These are phyloP conservation scores for Morphnarchus princeps DNA, from an alignment of 2,113 vertebrate species.

Conservation along the genomic window DNA sequence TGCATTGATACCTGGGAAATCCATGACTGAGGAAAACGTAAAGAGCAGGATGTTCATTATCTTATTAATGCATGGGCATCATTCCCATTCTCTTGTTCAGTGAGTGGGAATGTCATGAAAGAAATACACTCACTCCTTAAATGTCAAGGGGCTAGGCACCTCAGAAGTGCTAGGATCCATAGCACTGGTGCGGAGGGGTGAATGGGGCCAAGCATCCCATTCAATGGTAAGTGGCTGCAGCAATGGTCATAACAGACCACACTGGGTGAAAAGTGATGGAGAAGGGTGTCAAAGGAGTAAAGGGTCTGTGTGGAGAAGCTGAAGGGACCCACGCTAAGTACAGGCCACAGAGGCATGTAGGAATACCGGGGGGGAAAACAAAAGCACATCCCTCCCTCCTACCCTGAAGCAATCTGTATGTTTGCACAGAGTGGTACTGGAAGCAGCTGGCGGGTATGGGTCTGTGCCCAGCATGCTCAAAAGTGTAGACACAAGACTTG, in stretches of 20 bases:
- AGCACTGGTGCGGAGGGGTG: background rate
- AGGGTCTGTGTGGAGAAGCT: background rate
- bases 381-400: background rate
- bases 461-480: background rate
- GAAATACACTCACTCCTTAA: background rate
- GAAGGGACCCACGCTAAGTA: background rate
- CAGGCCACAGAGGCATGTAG: background rate
- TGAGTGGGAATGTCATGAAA: background rate
- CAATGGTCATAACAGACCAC: background rate
- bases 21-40: background rate
- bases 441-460: background rate
- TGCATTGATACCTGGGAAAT: background rate
- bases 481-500: background rate
- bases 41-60: background rate
- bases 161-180: background rate
- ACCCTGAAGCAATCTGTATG: background rate
- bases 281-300: background rate
- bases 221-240: background rate
- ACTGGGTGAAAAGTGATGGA: background rate
- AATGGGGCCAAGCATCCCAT: background rate
- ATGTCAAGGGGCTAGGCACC: background rate
- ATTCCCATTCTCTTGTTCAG: background rate
- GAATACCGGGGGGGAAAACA: background rate
- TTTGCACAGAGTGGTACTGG: background rate
- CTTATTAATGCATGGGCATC: background rate